These are phyloP conservation scores for Epizoanthus ramosus DNA, from an alignment of 92 coral and sea anemone species.

Conservation along the genomic window DNA sequence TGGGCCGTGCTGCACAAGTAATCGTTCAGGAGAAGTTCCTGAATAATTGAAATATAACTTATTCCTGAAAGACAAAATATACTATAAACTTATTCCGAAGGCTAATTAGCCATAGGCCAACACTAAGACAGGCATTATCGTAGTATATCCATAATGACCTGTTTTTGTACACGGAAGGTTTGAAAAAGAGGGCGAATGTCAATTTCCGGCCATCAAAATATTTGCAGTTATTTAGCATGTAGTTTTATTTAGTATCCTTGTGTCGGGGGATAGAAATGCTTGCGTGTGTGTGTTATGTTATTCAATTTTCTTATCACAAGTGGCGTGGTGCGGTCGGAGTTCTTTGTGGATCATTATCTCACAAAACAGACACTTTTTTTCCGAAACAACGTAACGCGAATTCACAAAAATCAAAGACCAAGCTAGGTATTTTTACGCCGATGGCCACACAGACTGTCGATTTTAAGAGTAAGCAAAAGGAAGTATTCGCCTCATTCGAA, in stretches of 20 bases:
- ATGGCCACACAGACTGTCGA: too few relatives aligned
- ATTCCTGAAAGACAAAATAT: neutral
- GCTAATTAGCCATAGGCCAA: neutral
- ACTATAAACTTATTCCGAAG: neutral
- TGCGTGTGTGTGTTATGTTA: neutral
- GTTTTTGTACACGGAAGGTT: neutral
- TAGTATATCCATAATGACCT: neutral
- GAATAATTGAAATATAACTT: neutral
- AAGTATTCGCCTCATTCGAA: too few relatives aligned
- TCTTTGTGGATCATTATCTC: neutral
- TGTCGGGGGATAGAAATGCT: neutral
- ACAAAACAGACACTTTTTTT: neutral
- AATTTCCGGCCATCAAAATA: neutral
- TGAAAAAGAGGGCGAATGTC: neutral
- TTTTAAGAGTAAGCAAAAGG: too few relatives aligned
- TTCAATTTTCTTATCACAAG: neutral
- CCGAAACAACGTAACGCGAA: neutral
- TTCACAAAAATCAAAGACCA: neutral
- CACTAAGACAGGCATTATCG: neutral
- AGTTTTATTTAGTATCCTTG: neutral
- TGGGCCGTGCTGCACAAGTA: neutral
- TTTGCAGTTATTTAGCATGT: neutral
- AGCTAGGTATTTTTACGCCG: too few relatives aligned
- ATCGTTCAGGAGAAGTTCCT: neutral
- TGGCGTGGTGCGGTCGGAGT: conserved; percentile 9